Evolutionary conservation across 2,113 vertebrate species (phyloP), one percentile per base, ranked within the genome.

Genomic region (Ia io): DNA sequence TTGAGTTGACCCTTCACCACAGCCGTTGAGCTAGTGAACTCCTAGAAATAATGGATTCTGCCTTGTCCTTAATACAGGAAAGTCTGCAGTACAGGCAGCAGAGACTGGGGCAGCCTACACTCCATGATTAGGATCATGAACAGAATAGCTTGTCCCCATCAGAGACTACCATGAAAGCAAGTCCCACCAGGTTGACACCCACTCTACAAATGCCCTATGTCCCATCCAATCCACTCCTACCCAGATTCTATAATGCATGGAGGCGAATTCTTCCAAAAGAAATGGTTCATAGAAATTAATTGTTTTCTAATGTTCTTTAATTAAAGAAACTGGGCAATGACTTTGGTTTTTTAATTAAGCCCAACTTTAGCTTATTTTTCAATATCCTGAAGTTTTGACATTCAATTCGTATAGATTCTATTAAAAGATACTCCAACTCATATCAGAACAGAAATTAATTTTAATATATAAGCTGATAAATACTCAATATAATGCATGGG

Each of bases 291-390:
- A 61, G 67, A 96, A 95, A 84, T 95, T 51, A 96, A 97, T 82
- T 94, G 82, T 63, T 91, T 69, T 69, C 53, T 83, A 74, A 92
- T 70, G 93, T 92, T 85, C 76, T 90, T 82, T 96, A 94, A 95
- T 93, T 92, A 96, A 93, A 93, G 91, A 74, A 94, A 79, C 74
- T 87, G 86, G 94, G 84, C 84, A 87, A 70, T 0, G n/a, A 61
- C 79, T 96, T 90, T 56, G 28, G 30, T 56, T 90, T 90, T 78
- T 91, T 83, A 95, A 97, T 96, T 84, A 97, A 96, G 65, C 42
- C 53, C 42, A 88, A 94, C 51, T 89, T 94, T 22, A 51, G 37
- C 91, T 96, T 94, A 90, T 67, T 95, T 94, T 95, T 96, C 85
- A 96, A 30, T 91, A 94, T 77, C 73, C 73, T 90, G 53, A 93